These are phyloP conservation scores for Zaprionus capensis DNA, from an alignment of 1,140 invertebrate genomes.

Conservation along the genomic window DNA sequence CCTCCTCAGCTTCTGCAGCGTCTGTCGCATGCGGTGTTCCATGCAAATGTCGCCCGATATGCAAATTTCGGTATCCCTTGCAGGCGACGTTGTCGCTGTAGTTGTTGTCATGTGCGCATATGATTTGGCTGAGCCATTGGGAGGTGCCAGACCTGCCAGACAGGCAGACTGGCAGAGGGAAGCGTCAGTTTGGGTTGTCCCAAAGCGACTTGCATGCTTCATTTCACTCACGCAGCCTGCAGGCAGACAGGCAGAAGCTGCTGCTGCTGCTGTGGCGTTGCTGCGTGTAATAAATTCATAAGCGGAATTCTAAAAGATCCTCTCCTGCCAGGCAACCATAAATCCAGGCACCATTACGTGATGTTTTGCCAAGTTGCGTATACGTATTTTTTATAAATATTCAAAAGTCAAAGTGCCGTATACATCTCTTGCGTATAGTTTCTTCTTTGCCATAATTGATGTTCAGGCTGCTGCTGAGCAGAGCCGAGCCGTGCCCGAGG, in stretches of 20 bases:
- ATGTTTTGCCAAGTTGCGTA: constrained; percentile 44
- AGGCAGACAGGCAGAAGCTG: constrained; percentile 7
- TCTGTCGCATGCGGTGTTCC: constrained; percentile 34
- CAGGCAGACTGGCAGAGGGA: neutral
- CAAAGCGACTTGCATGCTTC: constrained; percentile 41
- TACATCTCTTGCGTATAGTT: constrained; percentile 6
- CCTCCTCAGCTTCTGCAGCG: constrained; percentile 11
- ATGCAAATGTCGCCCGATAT: constrained; percentile 66
- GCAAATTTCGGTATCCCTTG: constrained; percentile 42
- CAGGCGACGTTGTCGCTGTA: constrained; percentile 17
- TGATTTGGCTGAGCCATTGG: constrained; percentile 49
- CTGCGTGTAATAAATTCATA: constrained; percentile 70
- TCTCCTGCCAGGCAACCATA: constrained; percentile 49
- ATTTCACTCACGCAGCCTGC: constrained; percentile 44
- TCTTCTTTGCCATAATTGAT: constrained; percentile 56
- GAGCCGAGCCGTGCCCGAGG: neutral
- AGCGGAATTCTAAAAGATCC: constrained; percentile 70
- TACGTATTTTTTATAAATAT: constrained; percentile 62
- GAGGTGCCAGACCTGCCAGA: constrained; percentile 12
- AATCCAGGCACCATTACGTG: constrained; percentile 58
- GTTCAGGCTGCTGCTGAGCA: neutral
- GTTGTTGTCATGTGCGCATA: constrained; percentile 61
- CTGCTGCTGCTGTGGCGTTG: neutral
- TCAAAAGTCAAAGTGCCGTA: constrained; percentile 49
- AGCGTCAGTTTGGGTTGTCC: constrained; percentile 6